Evolutionary conservation across 1,140 invertebrate genomes (phyloP).

Genomic region (Pogonomyrmex barbatus): DNA sequence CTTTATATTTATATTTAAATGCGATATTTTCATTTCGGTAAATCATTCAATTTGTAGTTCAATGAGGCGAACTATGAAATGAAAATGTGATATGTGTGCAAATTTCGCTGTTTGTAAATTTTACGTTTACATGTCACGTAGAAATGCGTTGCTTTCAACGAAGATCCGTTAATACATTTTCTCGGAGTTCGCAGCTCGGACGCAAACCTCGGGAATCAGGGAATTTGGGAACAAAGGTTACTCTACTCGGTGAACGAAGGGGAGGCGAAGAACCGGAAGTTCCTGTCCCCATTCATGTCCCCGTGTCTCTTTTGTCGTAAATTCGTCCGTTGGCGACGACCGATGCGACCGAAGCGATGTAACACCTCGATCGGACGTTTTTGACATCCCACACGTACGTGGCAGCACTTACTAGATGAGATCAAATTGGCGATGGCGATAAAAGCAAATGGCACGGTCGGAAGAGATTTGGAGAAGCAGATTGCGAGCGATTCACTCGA

Average conservation of each 20-base stretch:
- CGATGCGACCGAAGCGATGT: conserved; percentile 10
- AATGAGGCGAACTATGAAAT: neutral
- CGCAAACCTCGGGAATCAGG: conserved; percentile 53
- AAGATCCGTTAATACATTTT: conserved; percentile 48
- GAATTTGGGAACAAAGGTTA: conserved; percentile 68
- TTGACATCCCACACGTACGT: conserved; percentile 61
- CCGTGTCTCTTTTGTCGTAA: conserved; percentile 64
- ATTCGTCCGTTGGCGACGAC: conserved; percentile 35
- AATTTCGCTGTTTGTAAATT: neutral
- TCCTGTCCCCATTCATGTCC: neutral
- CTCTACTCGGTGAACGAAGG: conserved; percentile 9
- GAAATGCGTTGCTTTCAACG: conserved; percentile 8
- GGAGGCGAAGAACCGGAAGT: conserved; percentile 63
- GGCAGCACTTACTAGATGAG: conserved; percentile 70
- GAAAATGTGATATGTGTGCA: no score
- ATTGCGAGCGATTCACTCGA: conserved; percentile 54
- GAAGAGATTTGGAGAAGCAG: conserved; percentile 60
- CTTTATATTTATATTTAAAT: conserved; percentile 43
- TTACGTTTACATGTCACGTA: neutral
- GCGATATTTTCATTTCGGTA: conserved; percentile 10
- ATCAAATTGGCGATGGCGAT: conserved; percentile 68
- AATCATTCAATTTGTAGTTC: neutral
- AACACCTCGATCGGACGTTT: conserved; percentile 65
- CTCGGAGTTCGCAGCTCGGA: conserved; percentile 1
- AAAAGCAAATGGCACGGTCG: conserved; percentile 68